Evolutionary conservation across 1,140 invertebrate genomes (phyloP), one percentile per base, ranked within the genome.

Genomic region (Bombus sylvicola): DNA sequence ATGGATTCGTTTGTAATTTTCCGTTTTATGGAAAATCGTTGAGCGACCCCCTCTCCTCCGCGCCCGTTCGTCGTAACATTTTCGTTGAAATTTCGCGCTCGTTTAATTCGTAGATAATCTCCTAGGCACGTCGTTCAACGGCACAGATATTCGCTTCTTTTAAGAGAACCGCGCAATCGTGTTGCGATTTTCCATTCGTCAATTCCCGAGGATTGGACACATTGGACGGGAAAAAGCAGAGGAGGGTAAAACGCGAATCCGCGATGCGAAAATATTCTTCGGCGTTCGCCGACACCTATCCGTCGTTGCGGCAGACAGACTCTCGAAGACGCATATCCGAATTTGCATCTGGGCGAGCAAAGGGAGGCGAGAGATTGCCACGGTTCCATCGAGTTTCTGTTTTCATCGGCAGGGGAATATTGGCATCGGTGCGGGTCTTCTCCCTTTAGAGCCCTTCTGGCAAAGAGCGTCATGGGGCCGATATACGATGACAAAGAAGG

Each of bases 361-460:
- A 86, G 53, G 68, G 74, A 68, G 64, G 73, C 43, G 62, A 82
- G 75, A 69, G 72, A 71, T 80, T 74, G 77, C 81, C 68, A 64
- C 62, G 76, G 73, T 71, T 85, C 88, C 81, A 85, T 78, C 68
- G 79, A 89, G 75, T 87, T 88, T 90, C 86, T 79, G 86, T 85
- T 87, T 84, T 87, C 86, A 89, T 89, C 88, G 86, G 66, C 78
- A n/a, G 79, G 80, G 85, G 81, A 81, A 88, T 82, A 87, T 90
- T 88, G 86, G 77, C 81, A 71, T 62, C 71, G 74, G n/a, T 73
- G 72, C 47, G 71, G 34, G 41, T 34, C 31, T 77, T 78, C 28
- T 75, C 77, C 84, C 72, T 80, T 37, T 77, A 78, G 77, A 83
- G 71, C 78, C 76, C 71, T 89, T 88, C 86, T 77, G 76, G 69